Evolutionary conservation across 2,113 vertebrate species (phyloP).

Genomic region (Felis chaus): DNA sequence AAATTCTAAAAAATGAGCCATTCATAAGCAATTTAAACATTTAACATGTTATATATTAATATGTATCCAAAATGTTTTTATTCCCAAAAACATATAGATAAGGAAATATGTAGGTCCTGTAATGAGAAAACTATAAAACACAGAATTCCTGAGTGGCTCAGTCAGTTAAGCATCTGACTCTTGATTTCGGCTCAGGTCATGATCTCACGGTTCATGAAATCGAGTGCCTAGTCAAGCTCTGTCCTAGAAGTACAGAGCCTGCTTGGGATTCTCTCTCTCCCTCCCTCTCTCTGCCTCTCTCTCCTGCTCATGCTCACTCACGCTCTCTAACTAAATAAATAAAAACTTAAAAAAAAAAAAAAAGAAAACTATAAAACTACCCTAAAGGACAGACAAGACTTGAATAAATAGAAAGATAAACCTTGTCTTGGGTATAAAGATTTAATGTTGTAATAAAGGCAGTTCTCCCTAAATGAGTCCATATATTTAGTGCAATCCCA

Average conservation of each 20-base stretch:
- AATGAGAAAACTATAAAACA: background rate
- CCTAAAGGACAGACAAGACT: background rate
- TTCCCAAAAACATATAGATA: background rate
- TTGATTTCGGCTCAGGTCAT: too few relatives aligned
- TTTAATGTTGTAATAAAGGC: background rate
- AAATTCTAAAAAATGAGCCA: background rate
- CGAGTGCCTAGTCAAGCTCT: too few relatives aligned
- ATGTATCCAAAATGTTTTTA: constrained; percentile 5
- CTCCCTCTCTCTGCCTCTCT: too few relatives aligned
- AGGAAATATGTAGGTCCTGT: background rate
- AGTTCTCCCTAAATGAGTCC: background rate
- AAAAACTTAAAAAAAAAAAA: too few relatives aligned
- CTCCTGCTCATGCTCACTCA: too few relatives aligned
- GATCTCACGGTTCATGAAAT: too few relatives aligned
- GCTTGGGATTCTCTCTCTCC: too few relatives aligned
- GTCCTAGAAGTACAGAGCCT: too few relatives aligned
- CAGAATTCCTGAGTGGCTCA: too few relatives aligned
- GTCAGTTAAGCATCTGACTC: too few relatives aligned
- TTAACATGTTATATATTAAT: background rate
- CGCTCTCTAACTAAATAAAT: too few relatives aligned
- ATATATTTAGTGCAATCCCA: background rate
- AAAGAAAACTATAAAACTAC: background rate
- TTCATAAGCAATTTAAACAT: background rate
- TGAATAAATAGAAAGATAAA: background rate
- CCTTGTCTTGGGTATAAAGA: background rate